Conservation (phyloP, 2,797 vertebrate genomes). For the Babyrousa celebensis region DNA sequence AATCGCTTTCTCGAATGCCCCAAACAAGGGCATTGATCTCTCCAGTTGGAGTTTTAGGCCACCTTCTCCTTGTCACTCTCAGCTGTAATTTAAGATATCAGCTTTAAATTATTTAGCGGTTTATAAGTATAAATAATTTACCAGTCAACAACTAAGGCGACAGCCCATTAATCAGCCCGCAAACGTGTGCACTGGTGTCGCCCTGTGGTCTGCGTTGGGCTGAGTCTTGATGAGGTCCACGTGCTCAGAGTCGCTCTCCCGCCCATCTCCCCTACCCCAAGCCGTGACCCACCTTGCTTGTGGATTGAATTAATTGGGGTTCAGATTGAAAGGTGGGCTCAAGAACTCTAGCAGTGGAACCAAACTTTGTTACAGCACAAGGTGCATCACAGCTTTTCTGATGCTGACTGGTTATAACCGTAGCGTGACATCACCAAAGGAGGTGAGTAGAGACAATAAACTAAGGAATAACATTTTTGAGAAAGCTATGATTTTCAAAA, state of each 20-base stretch:
- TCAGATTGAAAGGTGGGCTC: neutral
- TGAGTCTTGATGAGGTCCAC: constrained; percentile 87
- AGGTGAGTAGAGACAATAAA: neutral
- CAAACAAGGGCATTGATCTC: constrained; percentile 90
- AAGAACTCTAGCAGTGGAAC: neutral
- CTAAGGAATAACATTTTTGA: neutral
- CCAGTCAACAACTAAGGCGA: constrained; percentile 95
- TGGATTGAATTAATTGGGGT: constrained; percentile 64
- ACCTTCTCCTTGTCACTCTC: constrained; percentile 92
- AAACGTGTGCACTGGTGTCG: constrained; percentile 88
- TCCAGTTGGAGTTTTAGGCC: constrained; percentile 88
- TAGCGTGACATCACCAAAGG: neutral
- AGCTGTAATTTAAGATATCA: constrained; percentile 94
- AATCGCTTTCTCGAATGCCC: constrained; percentile 88
- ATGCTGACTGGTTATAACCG: neutral
- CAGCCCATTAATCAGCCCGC: constrained; percentile 95
- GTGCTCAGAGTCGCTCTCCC: constrained; percentile 68
- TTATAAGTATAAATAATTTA: constrained; percentile 97
- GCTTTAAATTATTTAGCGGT: constrained; percentile 96
- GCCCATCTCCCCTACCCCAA: constrained; percentile 51
- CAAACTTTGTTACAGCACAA: constrained; percentile 30
- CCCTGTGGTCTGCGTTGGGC: constrained; percentile 79
- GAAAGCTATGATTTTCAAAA: neutral
- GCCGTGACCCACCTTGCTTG: neutral
- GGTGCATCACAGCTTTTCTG: neutral